Conservation (phyloP, 1,140 invertebrate species). For the Ptiloglossa arizonensis region DNA sequence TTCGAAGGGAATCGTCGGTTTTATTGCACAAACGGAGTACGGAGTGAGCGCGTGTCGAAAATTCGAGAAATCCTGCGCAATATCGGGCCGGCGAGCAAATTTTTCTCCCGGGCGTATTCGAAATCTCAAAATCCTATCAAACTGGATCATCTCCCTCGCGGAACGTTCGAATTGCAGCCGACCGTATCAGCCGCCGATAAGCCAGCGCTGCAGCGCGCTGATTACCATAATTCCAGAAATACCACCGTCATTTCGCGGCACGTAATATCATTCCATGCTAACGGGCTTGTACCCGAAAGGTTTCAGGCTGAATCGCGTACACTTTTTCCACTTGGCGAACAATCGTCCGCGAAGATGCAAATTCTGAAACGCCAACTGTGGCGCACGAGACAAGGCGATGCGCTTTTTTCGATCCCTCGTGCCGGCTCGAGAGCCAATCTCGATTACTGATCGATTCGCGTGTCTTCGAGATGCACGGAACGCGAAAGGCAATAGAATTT, state of each 20-base stretch:
- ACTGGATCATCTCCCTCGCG: slow-evolving; percentile 48
- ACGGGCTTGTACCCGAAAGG: not conserved
- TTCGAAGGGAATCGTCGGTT: not conserved
- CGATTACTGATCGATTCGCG: too few relatives aligned
- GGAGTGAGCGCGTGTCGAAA: not conserved
- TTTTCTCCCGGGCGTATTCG: slow-evolving; percentile 34
- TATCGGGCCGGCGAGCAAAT: slow-evolving; percentile 14
- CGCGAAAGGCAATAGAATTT: too few relatives aligned
- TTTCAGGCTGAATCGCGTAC: not conserved
- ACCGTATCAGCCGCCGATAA: slow-evolving; percentile 59
- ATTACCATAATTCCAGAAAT: slow-evolving; percentile 66
- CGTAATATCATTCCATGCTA: slow-evolving; percentile 40
- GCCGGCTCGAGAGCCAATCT: too few relatives aligned
- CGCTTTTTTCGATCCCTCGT: not conserved
- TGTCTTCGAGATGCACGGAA: too few relatives aligned
- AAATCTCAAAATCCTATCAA: slow-evolving; percentile 48
- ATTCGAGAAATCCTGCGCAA: slow-evolving; percentile 40
- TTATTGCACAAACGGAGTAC: not conserved
- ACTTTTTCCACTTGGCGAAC: not conserved
- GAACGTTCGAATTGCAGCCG: slow-evolving; percentile 50
- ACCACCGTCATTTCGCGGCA: slow-evolving; percentile 35
- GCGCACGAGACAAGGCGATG: not conserved
- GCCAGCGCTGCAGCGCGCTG: slow-evolving; percentile 47
- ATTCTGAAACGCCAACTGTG: not conserved
- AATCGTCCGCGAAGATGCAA: not conserved